Evolutionary conservation across 2,888 invertebrate species (phyloP).

Genomic region (Aricia artaxerxes): DNA sequence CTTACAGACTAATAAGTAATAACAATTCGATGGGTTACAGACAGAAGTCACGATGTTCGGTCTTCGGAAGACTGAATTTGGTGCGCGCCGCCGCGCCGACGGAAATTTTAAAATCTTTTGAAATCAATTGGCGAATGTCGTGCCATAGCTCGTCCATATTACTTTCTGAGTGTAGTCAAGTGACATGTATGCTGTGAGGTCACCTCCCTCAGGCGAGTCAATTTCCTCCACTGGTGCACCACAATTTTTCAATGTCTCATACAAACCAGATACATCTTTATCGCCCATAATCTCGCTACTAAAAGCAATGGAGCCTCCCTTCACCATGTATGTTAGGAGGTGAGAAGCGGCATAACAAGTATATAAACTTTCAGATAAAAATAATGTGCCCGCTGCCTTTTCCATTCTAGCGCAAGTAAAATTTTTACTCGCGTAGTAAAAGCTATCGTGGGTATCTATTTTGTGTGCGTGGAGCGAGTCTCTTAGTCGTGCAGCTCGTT

Average conservation of each 20-base stretch:
- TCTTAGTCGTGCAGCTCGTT: neutral
- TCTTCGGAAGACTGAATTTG: too few species aligned
- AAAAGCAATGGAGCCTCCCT: neutral
- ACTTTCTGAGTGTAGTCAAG: neutral
- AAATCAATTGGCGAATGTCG: slow-evolving; percentile 14
- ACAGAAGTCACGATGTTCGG: too few species aligned
- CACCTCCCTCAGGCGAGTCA: neutral
- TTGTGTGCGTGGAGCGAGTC: neutral
- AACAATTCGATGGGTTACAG: too few species aligned
- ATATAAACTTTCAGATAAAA: neutral
- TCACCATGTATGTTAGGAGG: neutral
- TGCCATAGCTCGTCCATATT: slow-evolving; percentile 15
- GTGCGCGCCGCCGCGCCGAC: too few species aligned
- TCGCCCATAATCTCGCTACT: neutral
- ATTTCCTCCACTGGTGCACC: neutral
- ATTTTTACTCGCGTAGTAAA: neutral
- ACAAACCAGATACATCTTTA: neutral
- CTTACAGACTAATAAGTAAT: too few species aligned
- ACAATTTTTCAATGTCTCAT: neutral
- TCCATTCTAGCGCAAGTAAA: neutral
- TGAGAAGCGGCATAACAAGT: neutral
- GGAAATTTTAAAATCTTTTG: too few species aligned
- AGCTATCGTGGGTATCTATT: neutral
- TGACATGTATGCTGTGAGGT: neutral
- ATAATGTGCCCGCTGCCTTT: too few species aligned